Percentiles rank a stretch among this genome's conserved stretches.
Evolutionary conservation across 2,797 vertebrate genomes (phyloP).

Genomic region (Carcharodon carcharias): DNA sequence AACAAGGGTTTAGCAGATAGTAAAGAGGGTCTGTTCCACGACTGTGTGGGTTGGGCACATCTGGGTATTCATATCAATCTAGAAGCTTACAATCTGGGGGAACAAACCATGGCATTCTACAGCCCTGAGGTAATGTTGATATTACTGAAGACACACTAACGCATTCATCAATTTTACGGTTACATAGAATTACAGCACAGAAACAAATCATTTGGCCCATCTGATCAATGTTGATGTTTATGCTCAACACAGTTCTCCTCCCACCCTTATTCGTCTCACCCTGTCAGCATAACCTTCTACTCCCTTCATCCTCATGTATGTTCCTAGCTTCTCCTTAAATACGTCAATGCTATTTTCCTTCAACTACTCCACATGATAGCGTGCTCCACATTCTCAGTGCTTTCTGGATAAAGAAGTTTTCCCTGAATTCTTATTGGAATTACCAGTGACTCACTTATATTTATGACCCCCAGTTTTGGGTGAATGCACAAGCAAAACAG

Average conservation of each 20-base stretch:
- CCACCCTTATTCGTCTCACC: neutral
- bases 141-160: neutral
- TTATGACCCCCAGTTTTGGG: neutral
- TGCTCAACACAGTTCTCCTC: neutral
- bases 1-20: neutral
- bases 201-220: neutral
- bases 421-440: no score
- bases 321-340: neutral
- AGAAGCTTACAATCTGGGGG: neutral
- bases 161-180: neutral
- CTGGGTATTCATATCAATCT: neutral
- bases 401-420: neutral
- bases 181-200: neutral
- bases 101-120: neutral
- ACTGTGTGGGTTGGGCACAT: neutral
- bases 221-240: neutral
- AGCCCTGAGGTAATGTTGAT: no score
- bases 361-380: neutral
- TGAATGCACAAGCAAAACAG: neutral
- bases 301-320: neutral
- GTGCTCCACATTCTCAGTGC: neutral
- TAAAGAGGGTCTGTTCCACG: neutral
- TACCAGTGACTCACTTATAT: no score
- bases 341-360: neutral
- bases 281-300: neutral